Conservation (phyloP, 2,797 vertebrate species). For the Halcyon smyrnensis region DNA sequence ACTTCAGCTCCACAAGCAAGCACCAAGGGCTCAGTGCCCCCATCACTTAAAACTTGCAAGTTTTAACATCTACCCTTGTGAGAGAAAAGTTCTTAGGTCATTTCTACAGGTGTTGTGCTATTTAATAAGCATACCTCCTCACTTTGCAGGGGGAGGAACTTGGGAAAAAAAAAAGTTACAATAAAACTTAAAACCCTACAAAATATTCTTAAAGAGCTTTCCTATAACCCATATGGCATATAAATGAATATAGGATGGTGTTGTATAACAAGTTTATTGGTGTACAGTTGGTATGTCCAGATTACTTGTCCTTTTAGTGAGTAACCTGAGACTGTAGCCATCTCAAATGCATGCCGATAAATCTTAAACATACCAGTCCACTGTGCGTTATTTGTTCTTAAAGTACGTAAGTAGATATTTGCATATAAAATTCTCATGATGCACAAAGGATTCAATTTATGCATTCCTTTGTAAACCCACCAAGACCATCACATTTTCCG, state of each 20-base stretch:
- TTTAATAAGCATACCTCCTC: constrained; percentile 42
- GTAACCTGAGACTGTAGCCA: constrained; percentile 40
- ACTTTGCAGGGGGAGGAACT: neutral
- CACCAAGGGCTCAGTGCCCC: neutral
- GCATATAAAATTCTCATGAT: constrained; percentile 27
- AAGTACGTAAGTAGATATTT: constrained; percentile 35
- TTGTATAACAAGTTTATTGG: constrained; percentile 36
- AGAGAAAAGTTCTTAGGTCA: neutral
- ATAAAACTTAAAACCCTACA: constrained; percentile 31
- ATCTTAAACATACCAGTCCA: neutral
- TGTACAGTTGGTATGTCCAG: neutral
- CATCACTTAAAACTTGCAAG: neutral
- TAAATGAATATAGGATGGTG: constrained; percentile 33
- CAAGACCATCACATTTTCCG: neutral
- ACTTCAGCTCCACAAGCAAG: neutral
- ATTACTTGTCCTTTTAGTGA: constrained; percentile 35
- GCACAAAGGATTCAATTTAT: constrained; percentile 17
- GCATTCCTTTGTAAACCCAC: constrained; percentile 20
- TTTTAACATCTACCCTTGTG: neutral
- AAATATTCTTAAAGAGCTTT: constrained; percentile 42
- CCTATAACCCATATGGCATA: constrained; percentile 30
- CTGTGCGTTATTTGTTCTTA: neutral
- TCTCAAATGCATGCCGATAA: constrained; percentile 1
- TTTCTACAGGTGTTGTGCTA: constrained; percentile 28
- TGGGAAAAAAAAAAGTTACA: neutral